Evolutionary conservation across 2,888 invertebrate species (phyloP).

Genomic region (Oxycera nigricornis): DNA sequence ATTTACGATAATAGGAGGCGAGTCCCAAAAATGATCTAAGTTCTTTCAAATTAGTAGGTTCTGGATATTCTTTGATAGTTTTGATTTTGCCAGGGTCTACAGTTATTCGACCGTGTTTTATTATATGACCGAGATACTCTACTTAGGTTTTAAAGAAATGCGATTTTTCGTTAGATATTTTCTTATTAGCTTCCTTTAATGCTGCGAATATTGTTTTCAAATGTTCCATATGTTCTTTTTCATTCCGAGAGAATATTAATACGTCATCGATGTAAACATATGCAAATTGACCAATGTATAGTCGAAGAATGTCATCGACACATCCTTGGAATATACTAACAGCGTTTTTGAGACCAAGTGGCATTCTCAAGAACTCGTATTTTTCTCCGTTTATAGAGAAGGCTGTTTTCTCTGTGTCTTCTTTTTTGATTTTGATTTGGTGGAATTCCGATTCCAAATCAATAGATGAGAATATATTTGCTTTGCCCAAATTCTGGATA

Average conservation of each 20-base stretch:
- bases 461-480: background rate
- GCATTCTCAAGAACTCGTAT: conserved; percentile 37
- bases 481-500: conserved; percentile 12
- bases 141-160: conserved; percentile 10
- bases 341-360: conserved; percentile 43
- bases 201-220: conserved; percentile 39
- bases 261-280: conserved; percentile 35
- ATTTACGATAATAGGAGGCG: conserved; percentile 40
- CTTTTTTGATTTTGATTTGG: conserved; percentile 1
- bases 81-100: conserved; percentile 45
- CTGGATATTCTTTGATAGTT: conserved; percentile 45
- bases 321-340: conserved; percentile 41
- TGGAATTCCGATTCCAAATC: conserved; percentile 27
- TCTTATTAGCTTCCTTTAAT: conserved; percentile 46
- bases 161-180: conserved; percentile 49
- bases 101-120: background rate
- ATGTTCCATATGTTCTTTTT: conserved; percentile 39
- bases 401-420: background rate
- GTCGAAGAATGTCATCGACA: conserved; percentile 39
- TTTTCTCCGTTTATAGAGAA: conserved; percentile 23
- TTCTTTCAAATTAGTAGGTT: conserved; percentile 47
- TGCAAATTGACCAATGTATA: conserved; percentile 47
- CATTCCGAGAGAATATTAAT: conserved; percentile 48
- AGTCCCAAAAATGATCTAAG: conserved; percentile 47
- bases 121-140: conserved; percentile 44